Evolutionary conservation across 23 tunicate species (phyloP), one percentile per base, ranked within the genome.

Genomic region (Styela plicata): DNA sequence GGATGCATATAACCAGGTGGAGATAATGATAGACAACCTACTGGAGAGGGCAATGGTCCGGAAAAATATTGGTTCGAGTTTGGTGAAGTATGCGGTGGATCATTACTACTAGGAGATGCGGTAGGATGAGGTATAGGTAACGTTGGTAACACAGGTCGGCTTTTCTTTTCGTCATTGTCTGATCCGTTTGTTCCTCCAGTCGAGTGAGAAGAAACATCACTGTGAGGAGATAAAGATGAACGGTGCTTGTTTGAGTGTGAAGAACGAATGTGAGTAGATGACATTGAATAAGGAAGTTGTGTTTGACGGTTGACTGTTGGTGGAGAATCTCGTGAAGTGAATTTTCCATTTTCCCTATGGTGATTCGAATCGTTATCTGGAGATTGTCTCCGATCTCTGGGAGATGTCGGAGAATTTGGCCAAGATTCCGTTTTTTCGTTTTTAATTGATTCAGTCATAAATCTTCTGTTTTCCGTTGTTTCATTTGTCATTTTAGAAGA

Each of bases 41-140:
- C 57, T 13, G 57, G 57, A 44, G 57, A 57, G 3, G 83, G 77
- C n/a, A 82, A 64, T 22, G 30, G 83, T 24, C 70, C 23, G 68
- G 31, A 37, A 24, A 78, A 64, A 2, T 10, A 24, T n/a, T 52
- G 83, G 73, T 63, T 31, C 19, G 24, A 52, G 25, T 1, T 22
- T 37, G 35, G 57, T 33, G 23, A 61, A 1, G 78, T 82, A 44
- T 25, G 57, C 13, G 10, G 57, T 44, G 13, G 57, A 44, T 44
- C 57, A 44, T 13, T 44, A 5, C 57, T 13, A 13, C 57, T 44
- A 5, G 57, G 57, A 7, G 57, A 44, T 44, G 57, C 13, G 13
- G 57, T 44, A 5, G 7, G 57, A 44, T 44, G 57, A 7, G 57
- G 13, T 5, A 44, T 44, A 44, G 57, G 57, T 44, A 44, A 13